These are phyloP conservation scores for Periophthalmus modestus DNA, from an alignment of 2,113 vertebrate genomes.

Conservation along the genomic window DNA sequence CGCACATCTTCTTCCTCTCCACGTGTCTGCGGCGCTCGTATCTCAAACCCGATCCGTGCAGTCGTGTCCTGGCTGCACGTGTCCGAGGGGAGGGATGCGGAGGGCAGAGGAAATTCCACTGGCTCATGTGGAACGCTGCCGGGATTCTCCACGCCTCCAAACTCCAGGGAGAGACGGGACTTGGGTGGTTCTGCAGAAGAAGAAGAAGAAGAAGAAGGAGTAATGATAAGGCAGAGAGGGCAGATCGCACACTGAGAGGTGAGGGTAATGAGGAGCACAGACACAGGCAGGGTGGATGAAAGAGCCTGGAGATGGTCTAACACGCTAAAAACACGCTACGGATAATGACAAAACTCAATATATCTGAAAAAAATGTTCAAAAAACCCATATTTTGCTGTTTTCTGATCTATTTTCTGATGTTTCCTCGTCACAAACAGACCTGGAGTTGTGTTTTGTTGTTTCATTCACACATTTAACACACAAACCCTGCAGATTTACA, in stretches of 20 bases:
- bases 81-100: constrained; percentile 22
- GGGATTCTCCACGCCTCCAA: constrained; percentile 19
- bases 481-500: no score
- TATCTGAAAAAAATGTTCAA: no score
- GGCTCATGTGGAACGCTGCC: constrained; percentile 55
- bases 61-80: constrained; percentile 44
- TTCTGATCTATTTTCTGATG: no score
- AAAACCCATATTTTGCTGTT: no score
- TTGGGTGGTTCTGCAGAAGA: constrained; percentile 15
- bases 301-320: constrained; percentile 2
- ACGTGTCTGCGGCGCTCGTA: constrained; percentile 7
- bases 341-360: no score
- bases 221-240: not conserved
- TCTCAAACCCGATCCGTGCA: constrained; percentile 27
- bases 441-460: no score
- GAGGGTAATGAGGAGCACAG: not conserved
- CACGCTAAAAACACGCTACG: constrained; percentile 6
- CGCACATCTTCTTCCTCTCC: not conserved
- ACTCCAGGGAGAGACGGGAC: not conserved
- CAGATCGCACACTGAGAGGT: not conserved
- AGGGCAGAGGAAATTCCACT: constrained; percentile 64
- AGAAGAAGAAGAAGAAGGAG: constrained; percentile 21
- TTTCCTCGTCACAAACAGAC: no score
- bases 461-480: no score
- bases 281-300: constrained; percentile 36